phyloP scores from a whole-genome alignment of 2,797 vertebrate species.

The Echeneis naucrates region DNA sequence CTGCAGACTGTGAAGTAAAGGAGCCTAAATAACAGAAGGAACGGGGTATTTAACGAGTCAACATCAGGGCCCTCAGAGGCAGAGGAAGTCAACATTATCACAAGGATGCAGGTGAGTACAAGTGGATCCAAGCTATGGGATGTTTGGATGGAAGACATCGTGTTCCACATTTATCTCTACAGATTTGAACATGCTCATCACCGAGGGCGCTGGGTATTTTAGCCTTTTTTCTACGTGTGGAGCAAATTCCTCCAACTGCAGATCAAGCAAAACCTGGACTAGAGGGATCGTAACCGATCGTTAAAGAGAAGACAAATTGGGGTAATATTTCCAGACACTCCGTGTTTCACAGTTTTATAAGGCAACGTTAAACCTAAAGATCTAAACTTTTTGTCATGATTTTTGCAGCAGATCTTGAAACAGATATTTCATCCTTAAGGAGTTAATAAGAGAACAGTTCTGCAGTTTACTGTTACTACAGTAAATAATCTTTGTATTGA shows the following conservation, averaged over 20 bases:
- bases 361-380: background rate
- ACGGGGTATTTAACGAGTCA: slow-evolving; percentile 63
- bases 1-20: slow-evolving; percentile 60
- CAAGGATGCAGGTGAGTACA: slow-evolving; percentile 75
- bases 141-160: slow-evolving; percentile 47
- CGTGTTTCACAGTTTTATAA: background rate
- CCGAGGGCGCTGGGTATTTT: slow-evolving; percentile 22
- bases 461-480: no score
- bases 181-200: slow-evolving; percentile 53
- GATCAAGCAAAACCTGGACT: slow-evolving; percentile 29
- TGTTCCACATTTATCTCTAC: slow-evolving; percentile 44
- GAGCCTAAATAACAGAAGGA: slow-evolving; percentile 66
- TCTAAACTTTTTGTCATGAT: background rate
- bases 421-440: background rate
- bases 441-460: no score
- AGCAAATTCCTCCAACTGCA: slow-evolving; percentile 35
- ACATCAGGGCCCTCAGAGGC: slow-evolving; percentile 56
- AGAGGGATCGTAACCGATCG: slow-evolving; percentile 6
- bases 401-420: background rate
- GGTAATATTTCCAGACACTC: background rate
- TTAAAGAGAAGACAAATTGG: slow-evolving; percentile 9
- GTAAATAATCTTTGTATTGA: background rate
- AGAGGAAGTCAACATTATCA: slow-evolving; percentile 59
- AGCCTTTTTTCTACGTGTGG: slow-evolving; percentile 14
- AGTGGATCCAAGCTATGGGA: slow-evolving; percentile 55